phyloP scores from a whole-genome alignment of 1,140 invertebrate genomes.

The Leguminivora glycinivorella region DNA sequence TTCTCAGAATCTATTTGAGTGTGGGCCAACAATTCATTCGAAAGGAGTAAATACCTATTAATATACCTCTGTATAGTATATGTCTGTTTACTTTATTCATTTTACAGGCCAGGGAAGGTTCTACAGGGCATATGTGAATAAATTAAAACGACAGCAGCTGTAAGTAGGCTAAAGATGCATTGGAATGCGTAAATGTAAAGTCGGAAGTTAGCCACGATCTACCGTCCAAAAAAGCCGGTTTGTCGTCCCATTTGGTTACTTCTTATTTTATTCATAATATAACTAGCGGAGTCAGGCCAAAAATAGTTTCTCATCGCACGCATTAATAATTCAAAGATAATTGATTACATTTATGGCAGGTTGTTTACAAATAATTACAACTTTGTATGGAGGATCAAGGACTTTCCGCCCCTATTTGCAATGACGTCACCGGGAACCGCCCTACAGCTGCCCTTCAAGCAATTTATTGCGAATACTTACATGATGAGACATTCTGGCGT shows the following conservation, averaged over 20 bases:
- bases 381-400: not conserved
- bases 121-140: not conserved
- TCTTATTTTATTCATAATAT: not conserved
- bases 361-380: not conserved
- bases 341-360: not conserved
- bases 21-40: too few relatives aligned
- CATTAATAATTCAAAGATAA: not conserved
- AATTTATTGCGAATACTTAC: slow-evolving; percentile 39
- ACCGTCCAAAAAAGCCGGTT: slow-evolving; percentile 1
- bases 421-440: slow-evolving; percentile 48
- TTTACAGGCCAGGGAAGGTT: not conserved
- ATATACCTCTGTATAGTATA: too few relatives aligned
- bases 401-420: not conserved
- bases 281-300: not conserved
- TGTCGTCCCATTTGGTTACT: not conserved
- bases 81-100: not conserved
- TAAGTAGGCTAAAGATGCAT: not conserved
- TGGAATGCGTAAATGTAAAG: not conserved
- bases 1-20: not conserved
- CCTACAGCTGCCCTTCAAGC: slow-evolving; percentile 35
- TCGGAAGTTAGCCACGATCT: not conserved
- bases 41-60: too few relatives aligned
- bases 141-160: not conserved
- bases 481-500: slow-evolving; percentile 39
- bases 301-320: not conserved